These are phyloP conservation scores for Helicoverpa assulta DNA, from an alignment of 2,888 invertebrate species.

Conservation along the genomic window DNA sequence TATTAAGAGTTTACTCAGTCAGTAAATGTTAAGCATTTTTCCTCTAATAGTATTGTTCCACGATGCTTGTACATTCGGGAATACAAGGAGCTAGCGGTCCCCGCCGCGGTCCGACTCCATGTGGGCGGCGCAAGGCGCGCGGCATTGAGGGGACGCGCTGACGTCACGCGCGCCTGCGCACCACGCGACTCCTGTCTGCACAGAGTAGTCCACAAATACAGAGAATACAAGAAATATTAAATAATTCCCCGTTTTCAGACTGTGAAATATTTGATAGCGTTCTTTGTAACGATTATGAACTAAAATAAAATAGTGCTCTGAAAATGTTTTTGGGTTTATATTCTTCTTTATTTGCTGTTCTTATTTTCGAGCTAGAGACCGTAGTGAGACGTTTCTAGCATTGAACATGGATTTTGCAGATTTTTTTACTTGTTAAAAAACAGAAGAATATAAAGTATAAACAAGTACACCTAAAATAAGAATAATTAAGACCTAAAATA, in stretches of 20 bases:
- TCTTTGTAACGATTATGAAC: slow-evolving; percentile 32
- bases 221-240: slow-evolving; percentile 60
- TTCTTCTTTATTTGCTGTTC: neutral
- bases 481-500: neutral
- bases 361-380: neutral
- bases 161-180: slow-evolving; percentile 87
- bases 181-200: slow-evolving; percentile 74
- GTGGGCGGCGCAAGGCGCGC: slow-evolving; percentile 61
- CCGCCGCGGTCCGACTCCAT: slow-evolving; percentile 63
- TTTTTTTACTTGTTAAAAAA: neutral
- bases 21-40: slow-evolving; percentile 36
- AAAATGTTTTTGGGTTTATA: slow-evolving; percentile 10
- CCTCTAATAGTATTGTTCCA: slow-evolving; percentile 30
- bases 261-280: slow-evolving; percentile 42
- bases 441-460: neutral
- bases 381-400: neutral
- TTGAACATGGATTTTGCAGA: neutral
- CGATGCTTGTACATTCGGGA: slow-evolving; percentile 26
- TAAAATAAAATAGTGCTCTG: slow-evolving; percentile 35
- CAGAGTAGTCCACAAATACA: slow-evolving; percentile 71
- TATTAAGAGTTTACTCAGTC: slow-evolving; percentile 12
- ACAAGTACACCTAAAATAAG: neutral
- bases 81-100: slow-evolving; percentile 66
- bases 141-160: slow-evolving; percentile 75
- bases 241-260: slow-evolving; percentile 42